Evolutionary conservation across 2,797 vertebrate species (phyloP).

Genomic region (Champsocephalus esox): DNA sequence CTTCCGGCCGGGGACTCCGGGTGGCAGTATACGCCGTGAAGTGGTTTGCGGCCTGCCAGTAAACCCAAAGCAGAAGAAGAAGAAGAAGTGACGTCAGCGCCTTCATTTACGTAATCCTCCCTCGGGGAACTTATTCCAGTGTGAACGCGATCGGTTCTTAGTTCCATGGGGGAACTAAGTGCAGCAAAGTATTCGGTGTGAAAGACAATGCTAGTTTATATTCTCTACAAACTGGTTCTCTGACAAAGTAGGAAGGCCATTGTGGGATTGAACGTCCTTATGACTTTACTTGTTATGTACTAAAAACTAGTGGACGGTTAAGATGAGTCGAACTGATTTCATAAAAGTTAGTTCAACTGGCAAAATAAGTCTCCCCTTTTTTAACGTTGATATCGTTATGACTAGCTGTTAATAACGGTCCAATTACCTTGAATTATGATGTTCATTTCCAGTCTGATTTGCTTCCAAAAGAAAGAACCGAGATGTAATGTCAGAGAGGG

Average conservation of each 20-base stretch:
- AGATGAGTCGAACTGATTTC: neutral
- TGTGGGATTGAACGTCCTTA: conserved; percentile 11
- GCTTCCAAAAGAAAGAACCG: neutral
- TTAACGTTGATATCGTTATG: neutral
- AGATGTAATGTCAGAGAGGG: neutral
- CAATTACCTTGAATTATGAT: conserved; percentile 5
- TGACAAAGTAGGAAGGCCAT: conserved; percentile 20
- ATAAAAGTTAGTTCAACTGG: neutral
- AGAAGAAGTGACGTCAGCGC: too few species aligned
- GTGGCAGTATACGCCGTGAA: too few species aligned
- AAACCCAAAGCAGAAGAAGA: too few species aligned
- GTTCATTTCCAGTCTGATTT: neutral
- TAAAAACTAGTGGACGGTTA: neutral
- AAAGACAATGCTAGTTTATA: conserved; percentile 15
- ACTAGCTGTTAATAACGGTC: neutral
- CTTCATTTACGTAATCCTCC: too few species aligned
- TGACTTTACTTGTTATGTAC: neutral
- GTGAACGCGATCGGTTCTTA: too few species aligned
- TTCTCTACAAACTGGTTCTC: conserved; percentile 15
- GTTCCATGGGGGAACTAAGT: too few species aligned
- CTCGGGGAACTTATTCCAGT: too few species aligned
- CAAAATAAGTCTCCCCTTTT: neutral
- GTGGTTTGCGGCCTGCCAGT: too few species aligned
- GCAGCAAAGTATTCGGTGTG: too few species aligned
- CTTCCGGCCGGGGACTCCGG: too few species aligned